Base-by-base conservation (phyloP, 92 coral and sea anemone species). In the Umimayanthus chanpuru region DNA sequence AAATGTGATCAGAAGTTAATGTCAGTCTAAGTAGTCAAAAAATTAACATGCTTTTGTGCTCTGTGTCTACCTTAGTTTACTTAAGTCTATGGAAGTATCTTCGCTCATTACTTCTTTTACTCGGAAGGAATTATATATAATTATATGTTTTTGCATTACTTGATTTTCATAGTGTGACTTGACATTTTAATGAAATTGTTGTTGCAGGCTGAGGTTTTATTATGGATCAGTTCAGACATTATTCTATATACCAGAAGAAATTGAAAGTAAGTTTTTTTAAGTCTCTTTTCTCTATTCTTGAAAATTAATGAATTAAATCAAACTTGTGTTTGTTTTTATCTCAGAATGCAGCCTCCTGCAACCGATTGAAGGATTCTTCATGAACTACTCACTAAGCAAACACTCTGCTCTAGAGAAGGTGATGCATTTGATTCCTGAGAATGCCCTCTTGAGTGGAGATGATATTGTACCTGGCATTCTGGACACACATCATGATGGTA, bases 391-490 rank as follows among this genome's bases (percentile, higher is more conserved):
- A 30, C 97, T 97, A 39, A 94, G 93, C 86, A 92, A 88, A 72
- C 99, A 97, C 73, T 87, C 97, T 6, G 81, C 86, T 1, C 85
- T 97, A 88, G 98, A 97, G 83, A 95, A 89, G 77, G 97, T 93
- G 29, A 83, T 95, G 73, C 99, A 97, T 86, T 91, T 97, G 73
- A 92, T 97, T 75, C 99, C 99, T 72, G 98, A 97, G 79, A 95
- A 97, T 92, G 97, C 95, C 0, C 82, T 97, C 58, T 55, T 97
- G 87, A 93, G 97, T 82, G 99, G 99, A 12, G 99, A 97, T 86
- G 99, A 97, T 84, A 94, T 95, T 80, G 99, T 97, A 15, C 99
- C 99, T 20, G 99, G 99, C 47, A 88, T 97, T 40, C 88, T 93
- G 55, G 98, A 97, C 81, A 83, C 94, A 38, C 90, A 88, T 26